Evolutionary conservation across 1,140 invertebrate genomes (phyloP).

Genomic region (Aradophagus sp.): DNA sequence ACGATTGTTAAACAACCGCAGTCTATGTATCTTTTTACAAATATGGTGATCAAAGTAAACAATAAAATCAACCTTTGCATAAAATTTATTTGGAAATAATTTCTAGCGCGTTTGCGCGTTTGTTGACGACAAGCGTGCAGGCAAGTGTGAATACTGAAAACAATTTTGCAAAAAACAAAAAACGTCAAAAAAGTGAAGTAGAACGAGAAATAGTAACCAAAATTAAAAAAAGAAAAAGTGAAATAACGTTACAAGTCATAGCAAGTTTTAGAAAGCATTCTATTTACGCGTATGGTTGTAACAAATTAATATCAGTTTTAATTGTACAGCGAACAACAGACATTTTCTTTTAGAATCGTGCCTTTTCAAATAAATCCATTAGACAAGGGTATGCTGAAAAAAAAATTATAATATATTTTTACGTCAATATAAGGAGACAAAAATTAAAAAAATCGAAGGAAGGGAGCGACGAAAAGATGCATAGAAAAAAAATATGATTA

Average conservation of each 20-base stretch:
- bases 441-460: constrained; percentile 24
- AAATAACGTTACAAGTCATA: constrained; percentile 58
- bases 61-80: too few relatives aligned
- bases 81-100: too few relatives aligned
- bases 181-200: too few relatives aligned
- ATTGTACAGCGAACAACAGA: constrained; percentile 70
- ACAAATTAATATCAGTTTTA: constrained; percentile 69
- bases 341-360: constrained; percentile 74
- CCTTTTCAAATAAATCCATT: constrained; percentile 71
- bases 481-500: too few relatives aligned
- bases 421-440: constrained; percentile 58
- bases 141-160: too few relatives aligned
- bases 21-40: too few relatives aligned
- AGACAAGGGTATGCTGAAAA: constrained; percentile 64
- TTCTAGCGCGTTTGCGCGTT: too few relatives aligned
- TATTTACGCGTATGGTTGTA: constrained; percentile 67
- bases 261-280: constrained; percentile 65
- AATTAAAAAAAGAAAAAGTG: constrained; percentile 11
- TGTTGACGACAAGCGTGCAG: too few relatives aligned
- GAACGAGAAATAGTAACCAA: constrained; percentile 5
- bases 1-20: constrained; percentile 44
- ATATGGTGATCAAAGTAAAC: too few relatives aligned
- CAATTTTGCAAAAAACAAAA: too few relatives aligned
- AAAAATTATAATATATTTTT: constrained; percentile 72
- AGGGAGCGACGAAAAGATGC: constrained; percentile 4